Conservation (phyloP, 2,113 vertebrate genomes). For the Antechinus flavipes region DNA sequence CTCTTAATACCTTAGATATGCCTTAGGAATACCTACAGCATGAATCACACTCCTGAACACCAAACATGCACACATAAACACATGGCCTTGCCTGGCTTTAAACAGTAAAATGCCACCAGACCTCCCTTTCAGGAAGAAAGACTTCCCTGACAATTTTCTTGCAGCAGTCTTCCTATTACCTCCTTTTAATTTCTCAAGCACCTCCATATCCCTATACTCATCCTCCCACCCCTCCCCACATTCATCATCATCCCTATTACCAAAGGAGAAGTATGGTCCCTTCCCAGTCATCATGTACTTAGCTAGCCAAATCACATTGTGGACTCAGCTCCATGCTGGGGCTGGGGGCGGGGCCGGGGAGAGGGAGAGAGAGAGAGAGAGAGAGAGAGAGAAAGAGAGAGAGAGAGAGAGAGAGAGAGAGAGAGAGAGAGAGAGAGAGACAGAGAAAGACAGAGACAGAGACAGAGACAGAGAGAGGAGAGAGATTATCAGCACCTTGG, state of each 20-base stretch:
- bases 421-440: too few relatives aligned
- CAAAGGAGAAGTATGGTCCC: neutral
- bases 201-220: neutral
- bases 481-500: constrained; percentile 71
- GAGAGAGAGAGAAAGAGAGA: neutral
- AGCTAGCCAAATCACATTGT: neutral
- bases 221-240: neutral
- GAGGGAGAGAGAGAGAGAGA: neutral
- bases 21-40: constrained; percentile 20
- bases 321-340: neutral
- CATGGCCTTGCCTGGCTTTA: constrained; percentile 16
- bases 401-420: neutral
- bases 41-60: neutral
- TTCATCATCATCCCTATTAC: neutral
- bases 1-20: constrained; percentile 49
- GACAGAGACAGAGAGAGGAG: neutral
- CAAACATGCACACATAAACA: neutral
- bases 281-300: neutral
- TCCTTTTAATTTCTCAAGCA: neutral
- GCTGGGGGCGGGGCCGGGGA: too few relatives aligned
- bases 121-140: constrained; percentile 29
- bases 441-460: neutral
- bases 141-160: neutral
- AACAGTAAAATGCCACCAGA: neutral
- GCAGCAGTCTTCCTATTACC: neutral